Evolutionary conservation across 1,140 invertebrate species (phyloP).

Genomic region (Leptinotarsa undecemlineata): DNA sequence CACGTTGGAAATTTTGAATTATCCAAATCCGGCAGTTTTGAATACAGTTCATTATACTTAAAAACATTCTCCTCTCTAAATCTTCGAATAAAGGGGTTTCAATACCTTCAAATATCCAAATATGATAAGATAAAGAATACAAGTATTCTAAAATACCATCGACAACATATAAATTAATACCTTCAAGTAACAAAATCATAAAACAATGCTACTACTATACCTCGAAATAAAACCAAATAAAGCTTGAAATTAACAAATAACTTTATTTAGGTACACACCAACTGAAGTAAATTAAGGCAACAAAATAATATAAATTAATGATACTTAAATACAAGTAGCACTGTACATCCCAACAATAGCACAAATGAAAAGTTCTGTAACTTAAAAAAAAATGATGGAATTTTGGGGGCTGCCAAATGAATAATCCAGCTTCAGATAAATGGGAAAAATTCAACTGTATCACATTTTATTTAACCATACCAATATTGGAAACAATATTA

Average conservation of each 20-base stretch:
- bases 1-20: too few species aligned
- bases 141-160: too few species aligned
- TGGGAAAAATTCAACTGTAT: neutral
- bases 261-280: constrained; percentile 29
- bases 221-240: constrained; percentile 13
- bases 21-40: too few species aligned
- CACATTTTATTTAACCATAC: neutral
- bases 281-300: constrained; percentile 27
- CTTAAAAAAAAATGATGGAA: constrained; percentile 23
- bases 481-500: neutral
- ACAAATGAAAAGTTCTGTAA: constrained; percentile 18
- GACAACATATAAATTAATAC: too few species aligned
- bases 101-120: too few species aligned
- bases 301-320: constrained; percentile 26
- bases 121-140: too few species aligned
- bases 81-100: too few species aligned
- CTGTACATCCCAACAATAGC: constrained; percentile 28
- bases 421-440: neutral
- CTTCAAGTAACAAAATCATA: neutral
- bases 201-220: neutral
- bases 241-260: constrained; percentile 27
- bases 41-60: too few species aligned
- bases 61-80: too few species aligned
- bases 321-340: constrained; percentile 29
- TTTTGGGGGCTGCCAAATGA: constrained; percentile 1